Evolutionary conservation across 1,140 invertebrate genomes (phyloP), one percentile per base, ranked within the genome.

Genomic region (Drosophila ohnishii): DNA sequence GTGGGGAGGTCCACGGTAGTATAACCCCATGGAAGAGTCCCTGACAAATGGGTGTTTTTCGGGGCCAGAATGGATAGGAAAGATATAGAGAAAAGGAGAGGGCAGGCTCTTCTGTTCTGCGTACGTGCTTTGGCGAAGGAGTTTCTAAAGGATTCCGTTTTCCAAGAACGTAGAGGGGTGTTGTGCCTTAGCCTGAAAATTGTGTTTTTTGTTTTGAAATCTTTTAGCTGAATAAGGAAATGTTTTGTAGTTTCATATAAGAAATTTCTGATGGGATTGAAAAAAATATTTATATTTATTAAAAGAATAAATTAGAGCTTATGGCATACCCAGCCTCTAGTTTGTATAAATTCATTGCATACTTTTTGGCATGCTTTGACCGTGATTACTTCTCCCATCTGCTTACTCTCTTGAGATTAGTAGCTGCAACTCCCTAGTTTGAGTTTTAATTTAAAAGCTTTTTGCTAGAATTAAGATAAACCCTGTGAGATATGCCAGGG

Each of bases 91-190:
- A 19, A 11, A n/a, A 14, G 9, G 37, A 7, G 28, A 63, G 53
- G 34, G 35, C 32, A 55, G 53, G 30, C 44, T 53, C 47, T 65
- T 69, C 16, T 57, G 66, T 60, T 62, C 62, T 60, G 48, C 62
- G 83, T 77, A 86, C 83, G 83, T 86, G 79, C 83, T 62, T 82
- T 87, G 65, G 66, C 62, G 42, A 56, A 48, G 60, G 72, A 76
- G 63, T 83, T 80, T 74, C 57, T 44, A 80, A 83, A 77, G 84
- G 70, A 82, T 88, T 80, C 34, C 19, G 11, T 67, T 76, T 51
- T 51, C 13, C 48, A 16, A 22, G 30, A 64, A 39, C 32, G 8
- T 13, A 14, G 37, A 28, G 40, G 28, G 45, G 22, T 67, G 75
- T 60, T 59, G 63, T 71, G 55, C 14, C 70, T 81, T 64, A 61